These are phyloP conservation scores for mouse (Mus musculus) DNA, from an alignment of 2,113 vertebrate species.

Conservation along the genomic window GRCm39 chr4:103127501-103128000, in stretches of 20 bases:
- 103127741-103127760: not conserved
- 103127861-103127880: conserved; percentile 32
- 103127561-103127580: not conserved
- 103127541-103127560: conserved; percentile 42
- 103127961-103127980: conserved; percentile 18
- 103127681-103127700: not conserved
- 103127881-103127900: conserved; percentile 18
- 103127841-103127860: not conserved
- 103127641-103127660: not conserved
- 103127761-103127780: not conserved
- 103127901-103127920: conserved; percentile 56
- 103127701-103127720: not conserved
- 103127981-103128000: conserved; percentile 66
- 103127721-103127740: not conserved
- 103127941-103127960: not conserved
- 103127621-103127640: not conserved
- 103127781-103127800: not conserved
- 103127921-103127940: not conserved
- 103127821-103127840: conserved; percentile 2
- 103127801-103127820: not conserved
- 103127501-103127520: too few species aligned
- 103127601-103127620: conserved; percentile 38
- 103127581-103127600: conserved; percentile 12
- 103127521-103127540: not conserved
- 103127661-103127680: too few species aligned